Evolutionary conservation across 2,888 invertebrate genomes (phyloP), one percentile per base, ranked within the genome.

Genomic region (Mesochorus sp.): DNA sequence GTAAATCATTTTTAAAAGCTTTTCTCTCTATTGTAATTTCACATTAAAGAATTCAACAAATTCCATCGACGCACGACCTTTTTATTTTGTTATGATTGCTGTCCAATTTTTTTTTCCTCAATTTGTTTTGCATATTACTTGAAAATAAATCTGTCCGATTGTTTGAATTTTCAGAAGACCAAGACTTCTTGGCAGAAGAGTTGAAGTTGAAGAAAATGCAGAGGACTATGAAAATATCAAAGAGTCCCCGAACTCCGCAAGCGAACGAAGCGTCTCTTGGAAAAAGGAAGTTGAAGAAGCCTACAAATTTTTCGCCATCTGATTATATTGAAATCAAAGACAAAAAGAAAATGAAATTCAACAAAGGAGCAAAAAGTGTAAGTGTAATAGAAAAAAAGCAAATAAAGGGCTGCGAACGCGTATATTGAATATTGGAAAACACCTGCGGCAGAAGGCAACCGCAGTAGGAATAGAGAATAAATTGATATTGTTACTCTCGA

Each of bases 171-270:
- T 34, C 64, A 66, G 62, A 62, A 10, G 49, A 47, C 62, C 19
- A 34, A 21, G 62, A 49, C n/a, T 49, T 49, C 62, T 49, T 49
- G 34, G 49, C 19, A 8, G 21, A 19, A 47, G 47, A 62, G 62
- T 8, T 62, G 21, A 62, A 62, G 62, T 8, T 62, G 21, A 62
- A 34, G 34, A 62, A 62, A 47, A 34, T 49, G n/a, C 47, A 62
- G 31, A 31, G 10, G 31, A n/a, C 31, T 31, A 44, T 31, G n/a
- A 62, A 62, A 31, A 31, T n/a, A 34, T 3, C 31, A 31, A 62
- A 62, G 31, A 49, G 34, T n/a, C 10, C 17, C 14, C 17, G 14
- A 31, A 24, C 34, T 4, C 34, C 49, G 47, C 62, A 10, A 28
- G 44, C 47, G 8, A 34, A 44, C 19, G 8, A 17, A 12, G 62